Evolutionary conservation across 2,888 invertebrate genomes (phyloP), one percentile per base, ranked within the genome.

Genomic region (Eulithis testata): DNA sequence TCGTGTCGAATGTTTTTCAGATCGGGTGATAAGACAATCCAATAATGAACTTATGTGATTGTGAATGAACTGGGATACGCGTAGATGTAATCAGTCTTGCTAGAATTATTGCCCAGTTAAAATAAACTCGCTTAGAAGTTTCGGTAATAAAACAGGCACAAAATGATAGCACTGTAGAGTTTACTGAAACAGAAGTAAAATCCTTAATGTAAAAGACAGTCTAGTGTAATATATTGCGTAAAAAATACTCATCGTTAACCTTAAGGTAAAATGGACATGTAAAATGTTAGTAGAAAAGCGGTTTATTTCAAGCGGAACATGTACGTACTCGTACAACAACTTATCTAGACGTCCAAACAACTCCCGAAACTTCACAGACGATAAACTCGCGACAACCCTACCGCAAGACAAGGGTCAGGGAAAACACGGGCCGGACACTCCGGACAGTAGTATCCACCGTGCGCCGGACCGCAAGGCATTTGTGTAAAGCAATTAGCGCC

Each of bases 401-500:
- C 70, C 72, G 47, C 72, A 73, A 73, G 69, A 75, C 76, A 78
- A 83, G 78, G 85, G 79, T 80, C 75, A 74, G 65, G 55, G 76
- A 78, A 80, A 79, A 82, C 79, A 78, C 74, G 68, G 76, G 72
- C 73, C 74, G 80, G 81, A 77, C 80, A 77, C 75, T 75, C 73
- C 74, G 80, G 81, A 77, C 80, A 77, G 76, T 75, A 69, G 72
- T 70, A 69, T 72, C 77, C 76, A 74, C 74, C 72, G 73, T 74
- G 75, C 77, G 73, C 75, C 72, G 72, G 70, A 79, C 80, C 81
- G 79, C 78, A 79, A 78, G 83, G 87, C 84, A 88, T 88, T 83
- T 85, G 86, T 83, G 85, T 89, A 87, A 88, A 88, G 89, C 89
- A 89, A 90, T 91, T 90, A 91, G 84, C 87, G 85, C 83, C 78